A percentile compares a stretch with the other conserved stretches of the same genome.
Evolutionary conservation across 37 sponge, comb jelly and placozoan genomes (phyloP).

Genomic region (Ianthella basta): DNA sequence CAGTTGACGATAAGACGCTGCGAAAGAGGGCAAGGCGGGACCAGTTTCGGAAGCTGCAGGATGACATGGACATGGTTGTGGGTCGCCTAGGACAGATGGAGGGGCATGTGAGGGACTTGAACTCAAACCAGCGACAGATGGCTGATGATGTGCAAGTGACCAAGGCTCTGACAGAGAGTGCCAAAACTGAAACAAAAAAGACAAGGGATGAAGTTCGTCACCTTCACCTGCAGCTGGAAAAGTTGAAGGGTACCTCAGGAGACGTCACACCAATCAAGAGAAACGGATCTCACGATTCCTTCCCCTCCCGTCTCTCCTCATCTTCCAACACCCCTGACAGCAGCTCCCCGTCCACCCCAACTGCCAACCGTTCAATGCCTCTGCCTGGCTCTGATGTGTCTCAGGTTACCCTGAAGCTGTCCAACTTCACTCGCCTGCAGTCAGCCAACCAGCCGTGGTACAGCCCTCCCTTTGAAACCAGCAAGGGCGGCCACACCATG

Average conservation of each 20-base stretch:
- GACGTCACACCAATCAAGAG: background rate
- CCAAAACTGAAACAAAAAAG: slow-evolving; percentile 17
- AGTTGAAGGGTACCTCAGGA: background rate
- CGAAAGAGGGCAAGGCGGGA: background rate
- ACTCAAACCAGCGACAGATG: background rate
- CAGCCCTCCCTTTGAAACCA: slow-evolving; percentile 22
- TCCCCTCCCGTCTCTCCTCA: background rate
- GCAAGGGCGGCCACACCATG: slow-evolving; percentile 31
- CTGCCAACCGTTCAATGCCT: background rate
- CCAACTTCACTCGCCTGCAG: slow-evolving; percentile 24
- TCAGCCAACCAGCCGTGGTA: slow-evolving; percentile 27
- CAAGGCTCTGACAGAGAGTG: background rate
- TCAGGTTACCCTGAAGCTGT: slow-evolving; percentile 9
- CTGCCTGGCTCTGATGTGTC: background rate
- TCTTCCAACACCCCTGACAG: slow-evolving; percentile 21
- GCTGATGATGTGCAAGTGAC: background rate
- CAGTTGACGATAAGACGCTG: background rate
- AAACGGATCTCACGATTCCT: background rate
- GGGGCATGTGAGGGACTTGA: background rate
- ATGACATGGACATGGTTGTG: background rate
- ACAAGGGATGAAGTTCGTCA: slow-evolving; percentile 1
- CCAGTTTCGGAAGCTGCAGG: slow-evolving; percentile 4
- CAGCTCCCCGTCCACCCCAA: slow-evolving; percentile 18
- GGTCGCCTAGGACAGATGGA: slow-evolving; percentile 7
- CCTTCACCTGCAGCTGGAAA: background rate